Percentiles rank a stretch among this genome's conserved stretches.
Evolutionary conservation across 2,797 vertebrate species (phyloP).

Genomic region (Taeniopygia guttata): DNA sequence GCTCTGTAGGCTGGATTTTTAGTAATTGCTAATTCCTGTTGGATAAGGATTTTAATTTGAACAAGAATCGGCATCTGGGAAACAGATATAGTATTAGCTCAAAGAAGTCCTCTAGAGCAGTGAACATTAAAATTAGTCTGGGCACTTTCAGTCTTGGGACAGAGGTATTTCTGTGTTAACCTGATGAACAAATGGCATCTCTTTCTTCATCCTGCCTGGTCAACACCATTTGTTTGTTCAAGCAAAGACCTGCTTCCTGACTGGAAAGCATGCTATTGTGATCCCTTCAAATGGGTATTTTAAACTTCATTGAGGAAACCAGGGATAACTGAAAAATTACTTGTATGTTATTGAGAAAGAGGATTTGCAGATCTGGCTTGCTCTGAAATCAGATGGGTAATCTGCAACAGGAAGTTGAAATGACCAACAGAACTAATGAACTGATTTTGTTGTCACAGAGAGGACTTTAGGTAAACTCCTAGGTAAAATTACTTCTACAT

Average conservation of each 20-base stretch:
- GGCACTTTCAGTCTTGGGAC: not conserved
- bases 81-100: not conserved
- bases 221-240: not conserved
- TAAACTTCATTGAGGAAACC: not conserved
- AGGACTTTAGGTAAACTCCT: not conserved
- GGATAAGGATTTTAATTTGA: not conserved
- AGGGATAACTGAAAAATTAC: not conserved
- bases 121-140: not conserved
- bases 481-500: not conserved
- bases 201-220: not conserved
- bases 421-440: not conserved
- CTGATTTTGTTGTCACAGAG: not conserved
- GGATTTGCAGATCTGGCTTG: not conserved
- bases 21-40: not conserved
- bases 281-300: not conserved
- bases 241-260: not conserved
- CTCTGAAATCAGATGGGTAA: not conserved
- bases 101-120: not conserved
- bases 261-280: not conserved
- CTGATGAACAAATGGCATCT: not conserved
- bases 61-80: not conserved
- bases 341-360: not conserved
- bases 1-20: not conserved
- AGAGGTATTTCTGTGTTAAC: not conserved
- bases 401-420: not conserved